Evolutionary conservation across 2,888 invertebrate genomes (phyloP), one percentile per base, ranked within the genome.

Genomic region (Apamea crenata): DNA sequence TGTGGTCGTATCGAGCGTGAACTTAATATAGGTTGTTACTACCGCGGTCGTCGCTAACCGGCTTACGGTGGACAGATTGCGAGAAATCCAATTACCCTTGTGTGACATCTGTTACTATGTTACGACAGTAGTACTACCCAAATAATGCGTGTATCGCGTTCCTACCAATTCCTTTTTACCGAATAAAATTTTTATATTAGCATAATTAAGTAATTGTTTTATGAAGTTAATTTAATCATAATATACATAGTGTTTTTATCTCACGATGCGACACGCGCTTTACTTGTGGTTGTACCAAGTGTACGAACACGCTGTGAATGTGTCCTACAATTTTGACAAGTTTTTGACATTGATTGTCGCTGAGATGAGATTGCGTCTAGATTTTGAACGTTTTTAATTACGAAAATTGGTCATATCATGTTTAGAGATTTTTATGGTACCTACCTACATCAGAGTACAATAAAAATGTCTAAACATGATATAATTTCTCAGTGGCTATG

Each of bases 81-180:
- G 79, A 69, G 14, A 29, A 69, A 84, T 85, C 84, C 84, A 63
- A 82, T 84, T 84, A 84, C 29, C 85, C 77, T 83, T 63, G 82
- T 36, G 78, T 74, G 63, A 66, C 71, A 69, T 76, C 50, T 67
- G 77, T 73, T 77, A 73, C 84, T 75, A 77, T 65, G 75, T 47
- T 53, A 29, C 61, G 65, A 6, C 25, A 5, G 36, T 21, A 44
- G 47, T 70, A 53, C 44, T 77, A 29, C 14, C 50, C 50, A 8
- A 80, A 79, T 73, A 12, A 50, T 50, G 56, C n/a, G n/a, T 16
- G 68, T 29, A 53, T 47, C 29, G n/a, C 16, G 29, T 25, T 44
- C 36, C 18, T 8, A 44, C 16, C 53, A 18, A 47, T 21, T 7
- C 12, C 32, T 50, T 29, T 72, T n/a, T 18, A 14, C 25, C 0